These are phyloP conservation scores for Perognathus longimembris DNA, from an alignment of 2,113 vertebrate species.

Conservation along the genomic window DNA sequence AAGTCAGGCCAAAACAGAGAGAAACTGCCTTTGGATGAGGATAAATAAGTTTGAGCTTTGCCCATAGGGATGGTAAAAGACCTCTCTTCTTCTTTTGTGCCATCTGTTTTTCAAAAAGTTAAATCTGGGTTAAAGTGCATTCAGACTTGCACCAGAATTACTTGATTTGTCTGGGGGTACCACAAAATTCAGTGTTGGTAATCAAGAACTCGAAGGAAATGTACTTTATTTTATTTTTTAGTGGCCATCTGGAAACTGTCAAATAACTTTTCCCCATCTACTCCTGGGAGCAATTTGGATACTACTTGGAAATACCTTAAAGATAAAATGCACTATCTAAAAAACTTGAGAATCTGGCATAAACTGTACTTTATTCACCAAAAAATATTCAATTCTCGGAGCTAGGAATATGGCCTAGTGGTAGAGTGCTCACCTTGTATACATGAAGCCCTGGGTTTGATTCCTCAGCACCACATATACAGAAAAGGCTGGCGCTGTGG, in stretches of 20 bases:
- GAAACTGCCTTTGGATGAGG: constrained; percentile 73
- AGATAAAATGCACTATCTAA: constrained; percentile 61
- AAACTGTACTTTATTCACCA: constrained; percentile 29
- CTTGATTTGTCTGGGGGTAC: constrained; percentile 48
- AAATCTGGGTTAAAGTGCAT: constrained; percentile 68
- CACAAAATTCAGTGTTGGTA: constrained; percentile 16
- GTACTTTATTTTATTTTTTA: not conserved
- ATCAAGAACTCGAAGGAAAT: constrained; percentile 44
- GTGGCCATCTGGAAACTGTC: constrained; percentile 66
- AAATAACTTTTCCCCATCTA: constrained; percentile 37
- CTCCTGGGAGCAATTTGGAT: constrained; percentile 58
- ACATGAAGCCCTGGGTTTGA: too few species aligned
- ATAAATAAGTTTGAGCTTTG: constrained; percentile 69
- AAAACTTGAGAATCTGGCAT: constrained; percentile 40
- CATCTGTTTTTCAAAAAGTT: constrained; percentile 71
- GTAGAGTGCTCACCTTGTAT: too few species aligned
- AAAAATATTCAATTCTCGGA: too few species aligned
- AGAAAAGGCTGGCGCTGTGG: too few species aligned
- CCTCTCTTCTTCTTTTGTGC: constrained; percentile 65
- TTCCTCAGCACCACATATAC: too few species aligned
- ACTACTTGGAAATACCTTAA: constrained; percentile 51
- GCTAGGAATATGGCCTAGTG: too few species aligned
- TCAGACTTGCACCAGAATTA: constrained; percentile 22
- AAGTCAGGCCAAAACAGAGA: constrained; percentile 78
- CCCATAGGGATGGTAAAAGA: constrained; percentile 51